A percentile compares a stretch with the other conserved stretches of the same genome.
Conservation (phyloP, 1,140 invertebrate species). For the Coenobita brevimanus region DNA sequence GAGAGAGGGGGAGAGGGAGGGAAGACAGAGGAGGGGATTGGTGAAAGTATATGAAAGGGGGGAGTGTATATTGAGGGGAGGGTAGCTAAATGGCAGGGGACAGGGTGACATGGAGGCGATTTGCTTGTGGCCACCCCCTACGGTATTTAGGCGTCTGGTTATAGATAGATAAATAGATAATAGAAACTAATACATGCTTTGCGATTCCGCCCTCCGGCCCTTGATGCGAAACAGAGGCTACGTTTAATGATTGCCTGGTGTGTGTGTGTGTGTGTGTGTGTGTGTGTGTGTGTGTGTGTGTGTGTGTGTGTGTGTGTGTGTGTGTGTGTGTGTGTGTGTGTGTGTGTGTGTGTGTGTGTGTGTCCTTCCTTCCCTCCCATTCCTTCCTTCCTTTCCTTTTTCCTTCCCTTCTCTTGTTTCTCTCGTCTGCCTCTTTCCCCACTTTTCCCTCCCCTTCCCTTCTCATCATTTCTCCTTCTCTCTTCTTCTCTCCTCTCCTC, state of each 20-base stretch:
- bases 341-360: not conserved
- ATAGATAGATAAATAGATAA: no score
- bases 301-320: slow-evolving; percentile 14
- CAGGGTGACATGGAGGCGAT: no score
- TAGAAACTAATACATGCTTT: no score
- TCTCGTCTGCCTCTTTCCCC: not conserved
- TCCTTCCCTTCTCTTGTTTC: not conserved
- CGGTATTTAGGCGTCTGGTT: no score
- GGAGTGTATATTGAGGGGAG: no score
- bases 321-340: not conserved
- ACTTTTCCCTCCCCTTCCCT: not conserved
- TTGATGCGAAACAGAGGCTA: no score
- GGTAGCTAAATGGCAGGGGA: no score
- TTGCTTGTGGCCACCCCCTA: no score
- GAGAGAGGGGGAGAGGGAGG: no score
- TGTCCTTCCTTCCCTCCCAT: not conserved
- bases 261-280: slow-evolving; percentile 14
- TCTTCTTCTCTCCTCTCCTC: not conserved
- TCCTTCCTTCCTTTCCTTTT: not conserved
- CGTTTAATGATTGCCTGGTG: not conserved
- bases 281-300: slow-evolving; percentile 11
- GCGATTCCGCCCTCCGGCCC: no score
- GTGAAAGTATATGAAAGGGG: no score
- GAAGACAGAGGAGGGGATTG: no score
- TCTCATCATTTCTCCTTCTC: not conserved